A percentile compares a stretch with the other conserved stretches of the same genome.
Evolutionary conservation across 2,888 invertebrate genomes (phyloP).

Genomic region (Cecidostiba fungosa): DNA sequence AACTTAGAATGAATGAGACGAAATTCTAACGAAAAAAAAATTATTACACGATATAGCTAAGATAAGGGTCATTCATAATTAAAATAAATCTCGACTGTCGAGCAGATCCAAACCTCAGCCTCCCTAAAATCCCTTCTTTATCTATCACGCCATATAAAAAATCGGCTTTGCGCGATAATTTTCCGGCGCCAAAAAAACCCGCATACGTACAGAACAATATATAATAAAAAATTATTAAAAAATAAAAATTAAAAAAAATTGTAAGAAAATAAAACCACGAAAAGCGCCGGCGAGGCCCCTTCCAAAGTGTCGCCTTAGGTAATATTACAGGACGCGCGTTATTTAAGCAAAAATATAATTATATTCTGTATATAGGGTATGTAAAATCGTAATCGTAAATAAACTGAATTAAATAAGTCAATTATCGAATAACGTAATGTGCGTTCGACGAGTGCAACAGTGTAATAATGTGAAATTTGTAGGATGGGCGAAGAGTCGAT

Average conservation of each 20-base stretch:
- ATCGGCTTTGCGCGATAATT: slow-evolving; percentile 61
- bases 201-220: slow-evolving; percentile 16
- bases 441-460: slow-evolving; percentile 15
- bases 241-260: slow-evolving; percentile 18
- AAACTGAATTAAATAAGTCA: slow-evolving; percentile 66
- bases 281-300: slow-evolving; percentile 58
- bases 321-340: slow-evolving; percentile 62
- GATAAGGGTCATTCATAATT: slow-evolving; percentile 15
- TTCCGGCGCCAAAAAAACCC: slow-evolving; percentile 49
- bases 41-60: slow-evolving; percentile 28
- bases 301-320: slow-evolving; percentile 63
- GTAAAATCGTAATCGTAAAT: slow-evolving; percentile 52
- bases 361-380: slow-evolving; percentile 60
- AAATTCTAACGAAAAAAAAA: slow-evolving; percentile 40
- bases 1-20: neutral
- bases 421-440: slow-evolving; percentile 60
- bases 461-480: slow-evolving; percentile 1
- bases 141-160: slow-evolving; percentile 25
- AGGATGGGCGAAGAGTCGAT: neutral
- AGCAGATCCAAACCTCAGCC: slow-evolving; percentile 20
- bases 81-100: slow-evolving; percentile 28
- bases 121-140: slow-evolving; percentile 37
- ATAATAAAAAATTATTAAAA: slow-evolving; percentile 5
- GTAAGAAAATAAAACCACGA: slow-evolving; percentile 9
- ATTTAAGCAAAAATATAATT: slow-evolving; percentile 43